Evolutionary conservation across 2,888 invertebrate species (phyloP).

Genomic region (Drosophila atripex): DNA sequence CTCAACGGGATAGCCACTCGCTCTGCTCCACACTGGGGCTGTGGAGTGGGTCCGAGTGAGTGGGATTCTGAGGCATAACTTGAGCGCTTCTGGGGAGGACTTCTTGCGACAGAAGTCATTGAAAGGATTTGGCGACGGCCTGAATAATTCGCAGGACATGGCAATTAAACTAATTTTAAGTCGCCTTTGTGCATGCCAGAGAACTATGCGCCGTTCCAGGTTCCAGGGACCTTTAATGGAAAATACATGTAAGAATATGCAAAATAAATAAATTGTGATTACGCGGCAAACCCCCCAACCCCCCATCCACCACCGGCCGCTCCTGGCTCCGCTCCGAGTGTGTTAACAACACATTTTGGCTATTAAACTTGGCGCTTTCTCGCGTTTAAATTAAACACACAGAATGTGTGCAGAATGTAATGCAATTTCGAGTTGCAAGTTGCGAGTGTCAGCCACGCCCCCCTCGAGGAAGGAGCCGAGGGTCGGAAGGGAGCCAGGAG

Average conservation of each 20-base stretch:
- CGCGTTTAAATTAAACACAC: conserved; percentile 35
- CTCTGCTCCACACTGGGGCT: background rate
- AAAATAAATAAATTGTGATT: conserved; percentile 39
- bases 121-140: background rate
- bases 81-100: background rate
- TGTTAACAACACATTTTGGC: conserved; percentile 48
- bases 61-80: background rate
- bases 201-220: background rate
- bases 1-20: conserved; percentile 11
- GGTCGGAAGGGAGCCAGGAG: conserved; percentile 1
- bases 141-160: background rate
- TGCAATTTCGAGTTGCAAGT: conserved; percentile 49
- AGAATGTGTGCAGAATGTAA: conserved; percentile 52
- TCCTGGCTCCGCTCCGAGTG: conserved; percentile 1
- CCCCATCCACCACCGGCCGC: too few relatives aligned
- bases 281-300: background rate
- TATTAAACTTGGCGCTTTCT: conserved; percentile 44
- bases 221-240: conserved; percentile 26
- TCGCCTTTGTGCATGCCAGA: background rate
- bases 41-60: background rate
- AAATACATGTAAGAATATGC: conserved; percentile 38
- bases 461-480: too few relatives aligned
- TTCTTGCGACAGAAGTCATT: background rate
- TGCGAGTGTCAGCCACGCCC: conserved; percentile 4
- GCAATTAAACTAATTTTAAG: background rate